Base-by-base conservation (phyloP, 2,113 vertebrate genomes). In the Ictalurus punctatus region DNA sequence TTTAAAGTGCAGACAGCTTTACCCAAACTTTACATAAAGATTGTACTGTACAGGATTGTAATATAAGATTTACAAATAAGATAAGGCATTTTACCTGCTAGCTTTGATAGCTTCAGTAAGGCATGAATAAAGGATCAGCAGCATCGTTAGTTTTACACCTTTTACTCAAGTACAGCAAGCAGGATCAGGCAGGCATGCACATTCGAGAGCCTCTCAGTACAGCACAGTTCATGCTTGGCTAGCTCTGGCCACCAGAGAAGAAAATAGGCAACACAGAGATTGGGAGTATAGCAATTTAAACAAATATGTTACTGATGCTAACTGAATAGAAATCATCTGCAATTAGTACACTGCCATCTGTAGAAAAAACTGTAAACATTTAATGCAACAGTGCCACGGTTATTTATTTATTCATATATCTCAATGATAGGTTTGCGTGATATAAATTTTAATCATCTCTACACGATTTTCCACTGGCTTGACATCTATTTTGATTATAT, bases 1-100 rank as follows among this genome's bases (percentile, higher is more conserved):
- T 54, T 65, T 84, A 83, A 79, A 67, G 87, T 89, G 83, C 58
- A 76, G 83, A 59, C 40, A 83, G 27, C 8, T 82, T 87, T 44
- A 34, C 52, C 19, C 14, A 52, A 34, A 74, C 34, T 74, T 63
- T 61, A 84, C n/a, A 25, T 48, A 61, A 54, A 14, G 17, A 2
- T 34, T 67, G 71, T 23, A 25, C 30, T 84, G 25, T 52, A 52
- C 67, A 84, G n/a, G 30, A 27, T 40, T 83, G 34, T 34, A 21
- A 78, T 65, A 63, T 21, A 3, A 58, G n/a, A 21, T 58, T 65
- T 67, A 65, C 61, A 74, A 54, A 71, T 34, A 25, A 58, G 44
- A 37, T 59, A 58, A 71, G 80, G 65, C 34, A 61, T 69, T 17
- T 58, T 74, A 13, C 34, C 34, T 19, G 1, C 7, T 71, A 73